Conservation (phyloP, 2,113 vertebrate genomes). For the Vidua macroura region DNA sequence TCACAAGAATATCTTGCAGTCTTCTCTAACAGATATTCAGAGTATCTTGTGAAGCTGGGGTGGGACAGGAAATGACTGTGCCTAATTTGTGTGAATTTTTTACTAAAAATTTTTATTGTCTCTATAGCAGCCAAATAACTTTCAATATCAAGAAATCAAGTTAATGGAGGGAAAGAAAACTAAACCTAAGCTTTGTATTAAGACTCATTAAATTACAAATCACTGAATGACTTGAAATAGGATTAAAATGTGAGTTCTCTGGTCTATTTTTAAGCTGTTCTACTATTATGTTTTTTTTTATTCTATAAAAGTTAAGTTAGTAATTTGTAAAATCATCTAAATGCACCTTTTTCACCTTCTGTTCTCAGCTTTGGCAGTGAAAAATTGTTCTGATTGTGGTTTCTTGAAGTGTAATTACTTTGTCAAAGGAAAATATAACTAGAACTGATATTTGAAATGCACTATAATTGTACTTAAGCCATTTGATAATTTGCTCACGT, state of each 20-base stretch:
- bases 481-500: slow-evolving; percentile 73
- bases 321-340: slow-evolving; percentile 73
- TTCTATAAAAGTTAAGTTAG: slow-evolving; percentile 67
- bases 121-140: slow-evolving; percentile 24
- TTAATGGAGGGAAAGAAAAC: slow-evolving; percentile 51
- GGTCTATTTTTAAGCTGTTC: slow-evolving; percentile 71
- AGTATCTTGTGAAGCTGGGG: not conserved
- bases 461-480: slow-evolving; percentile 70
- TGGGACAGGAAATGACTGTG: not conserved
- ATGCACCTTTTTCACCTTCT: slow-evolving; percentile 75
- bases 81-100: slow-evolving; percentile 55
- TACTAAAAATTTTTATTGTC: slow-evolving; percentile 28
- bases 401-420: slow-evolving; percentile 77
- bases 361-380: slow-evolving; percentile 73
- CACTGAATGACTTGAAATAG: slow-evolving; percentile 65
- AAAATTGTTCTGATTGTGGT: slow-evolving; percentile 71
- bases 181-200: slow-evolving; percentile 54
- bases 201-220: slow-evolving; percentile 68
- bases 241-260: slow-evolving; percentile 67
- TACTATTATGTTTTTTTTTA: slow-evolving; percentile 50
- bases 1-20: not conserved
- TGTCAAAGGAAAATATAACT: slow-evolving; percentile 80
- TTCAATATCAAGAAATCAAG: slow-evolving; percentile 61
- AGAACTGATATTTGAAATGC: slow-evolving; percentile 76
- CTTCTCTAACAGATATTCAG: not conserved